phyloP scores from a whole-genome alignment of 2,888 invertebrate genomes.

The Nudaria mundana region DNA sequence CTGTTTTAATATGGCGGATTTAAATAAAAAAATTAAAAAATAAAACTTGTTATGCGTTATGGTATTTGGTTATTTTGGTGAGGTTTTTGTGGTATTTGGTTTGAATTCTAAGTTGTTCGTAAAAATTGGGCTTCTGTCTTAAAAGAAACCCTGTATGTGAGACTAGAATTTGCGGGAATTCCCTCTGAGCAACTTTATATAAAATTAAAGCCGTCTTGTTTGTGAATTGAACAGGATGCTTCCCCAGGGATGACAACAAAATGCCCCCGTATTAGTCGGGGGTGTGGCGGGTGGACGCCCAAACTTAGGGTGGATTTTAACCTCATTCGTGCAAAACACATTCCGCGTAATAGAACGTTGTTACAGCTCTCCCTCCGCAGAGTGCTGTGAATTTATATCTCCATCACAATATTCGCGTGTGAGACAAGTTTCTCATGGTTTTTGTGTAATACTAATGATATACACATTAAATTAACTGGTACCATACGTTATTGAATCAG shows the following conservation, averaged over 20 bases:
- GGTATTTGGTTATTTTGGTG: no score
- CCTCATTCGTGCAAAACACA: slow-evolving; percentile 41
- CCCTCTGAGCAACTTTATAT: background rate
- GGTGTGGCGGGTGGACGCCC: slow-evolving; percentile 45
- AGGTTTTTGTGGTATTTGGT: no score
- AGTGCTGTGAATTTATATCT: slow-evolving; percentile 5
- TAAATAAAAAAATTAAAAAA: no score
- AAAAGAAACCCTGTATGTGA: background rate
- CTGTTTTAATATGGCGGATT: no score
- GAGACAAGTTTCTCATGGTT: no score
- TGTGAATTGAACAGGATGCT: slow-evolving; percentile 1
- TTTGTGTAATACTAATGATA: no score
- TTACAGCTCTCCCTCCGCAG: slow-evolving; percentile 4
- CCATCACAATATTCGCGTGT: background rate
- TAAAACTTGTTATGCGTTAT: no score
- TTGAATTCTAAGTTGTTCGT: no score
- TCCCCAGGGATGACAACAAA: slow-evolving; percentile 39
- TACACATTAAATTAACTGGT: no score
- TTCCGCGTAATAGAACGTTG: slow-evolving; percentile 38
- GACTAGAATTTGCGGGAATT: background rate
- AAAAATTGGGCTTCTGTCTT: no score
- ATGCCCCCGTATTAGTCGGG: slow-evolving; percentile 34
- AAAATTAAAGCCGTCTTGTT: background rate
- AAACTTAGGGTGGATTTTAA: slow-evolving; percentile 38
- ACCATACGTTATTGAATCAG: no score